A percentile compares a stretch with the other conserved stretches of the same genome.
These are phyloP conservation scores for Passerculus sandwichensis DNA, from an alignment of 2,797 vertebrate species.

Conservation along the genomic window DNA sequence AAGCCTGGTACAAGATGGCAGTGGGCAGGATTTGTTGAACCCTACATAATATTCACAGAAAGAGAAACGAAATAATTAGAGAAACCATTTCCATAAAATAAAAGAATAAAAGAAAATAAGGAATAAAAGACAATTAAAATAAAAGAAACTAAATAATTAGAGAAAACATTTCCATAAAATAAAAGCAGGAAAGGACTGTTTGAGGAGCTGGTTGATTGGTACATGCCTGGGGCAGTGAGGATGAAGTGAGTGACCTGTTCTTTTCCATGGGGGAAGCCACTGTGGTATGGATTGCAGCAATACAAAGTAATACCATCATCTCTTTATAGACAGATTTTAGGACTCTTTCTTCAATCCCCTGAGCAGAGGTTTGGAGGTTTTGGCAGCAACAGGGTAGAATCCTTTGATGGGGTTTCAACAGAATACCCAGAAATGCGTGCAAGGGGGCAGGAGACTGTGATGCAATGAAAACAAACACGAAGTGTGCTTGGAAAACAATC, in stretches of 20 bases:
- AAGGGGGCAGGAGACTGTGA: accelerated
- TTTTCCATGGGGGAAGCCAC: not conserved
- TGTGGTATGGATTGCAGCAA: not conserved
- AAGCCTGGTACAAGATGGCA: not conserved
- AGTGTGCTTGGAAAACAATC: not conserved
- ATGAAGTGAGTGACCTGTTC: not conserved
- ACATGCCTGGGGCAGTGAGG: not conserved
- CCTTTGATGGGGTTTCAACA: not conserved
- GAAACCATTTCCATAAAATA: not conserved
- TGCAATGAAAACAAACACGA: not conserved
- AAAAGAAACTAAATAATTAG: not conserved
- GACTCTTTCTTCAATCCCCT: not conserved
- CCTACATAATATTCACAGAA: not conserved
- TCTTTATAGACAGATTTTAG: not conserved
- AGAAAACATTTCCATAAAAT: not conserved
- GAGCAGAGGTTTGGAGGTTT: not conserved
- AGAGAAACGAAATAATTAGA: not conserved
- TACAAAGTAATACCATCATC: not conserved
- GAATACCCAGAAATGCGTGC: not conserved
- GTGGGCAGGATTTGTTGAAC: not conserved
- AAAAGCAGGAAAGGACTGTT: not conserved
- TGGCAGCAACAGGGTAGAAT: not conserved
- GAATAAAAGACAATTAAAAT: no score
- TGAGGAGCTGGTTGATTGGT: not conserved
- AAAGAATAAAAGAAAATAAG: no score